Percentiles rank a stretch among this genome's conserved stretches.
These are phyloP conservation scores for Nibea albiflora DNA, from an alignment of 2,113 vertebrate genomes.

Conservation along the genomic window DNA sequence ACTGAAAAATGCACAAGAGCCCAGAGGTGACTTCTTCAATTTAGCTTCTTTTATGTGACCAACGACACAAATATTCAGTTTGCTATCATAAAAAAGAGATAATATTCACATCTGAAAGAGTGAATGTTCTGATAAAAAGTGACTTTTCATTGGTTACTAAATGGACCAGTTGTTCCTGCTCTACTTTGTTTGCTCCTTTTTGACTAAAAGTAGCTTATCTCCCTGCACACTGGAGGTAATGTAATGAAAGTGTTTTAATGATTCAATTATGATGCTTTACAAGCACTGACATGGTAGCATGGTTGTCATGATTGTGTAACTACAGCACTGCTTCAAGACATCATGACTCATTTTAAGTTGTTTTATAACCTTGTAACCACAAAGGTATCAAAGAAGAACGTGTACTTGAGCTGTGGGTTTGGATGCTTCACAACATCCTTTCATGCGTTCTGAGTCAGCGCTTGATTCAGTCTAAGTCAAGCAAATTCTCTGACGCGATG, in stretches of 20 bases:
- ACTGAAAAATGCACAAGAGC: neutral
- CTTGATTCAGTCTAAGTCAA: neutral
- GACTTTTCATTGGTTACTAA: too few relatives aligned
- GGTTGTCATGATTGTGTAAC: neutral
- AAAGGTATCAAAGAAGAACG: neutral
- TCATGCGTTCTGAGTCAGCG: neutral
- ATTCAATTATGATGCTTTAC: too few relatives aligned
- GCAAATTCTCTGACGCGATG: neutral
- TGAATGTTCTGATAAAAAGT: too few relatives aligned
- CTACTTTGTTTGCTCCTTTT: neutral
- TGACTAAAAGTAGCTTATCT: neutral
- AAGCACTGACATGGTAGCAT: neutral
- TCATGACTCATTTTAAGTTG: neutral
- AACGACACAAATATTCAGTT: neutral
- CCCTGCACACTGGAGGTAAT: too few relatives aligned
- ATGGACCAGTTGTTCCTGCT: neutral
- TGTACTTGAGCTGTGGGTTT: neutral
- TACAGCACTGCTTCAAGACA: neutral
- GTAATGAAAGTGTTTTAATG: too few relatives aligned
- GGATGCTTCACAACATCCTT: conserved; percentile 4
- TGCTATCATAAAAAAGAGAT: neutral
- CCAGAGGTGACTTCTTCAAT: neutral
- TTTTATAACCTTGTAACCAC: neutral
- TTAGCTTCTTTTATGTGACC: neutral
- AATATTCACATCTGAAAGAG: too few relatives aligned